Evolutionary conservation across 53 echinoderm and acorn worm species (phyloP), one percentile per base, ranked within the genome.

Genomic region (Pentamera pediparva): DNA sequence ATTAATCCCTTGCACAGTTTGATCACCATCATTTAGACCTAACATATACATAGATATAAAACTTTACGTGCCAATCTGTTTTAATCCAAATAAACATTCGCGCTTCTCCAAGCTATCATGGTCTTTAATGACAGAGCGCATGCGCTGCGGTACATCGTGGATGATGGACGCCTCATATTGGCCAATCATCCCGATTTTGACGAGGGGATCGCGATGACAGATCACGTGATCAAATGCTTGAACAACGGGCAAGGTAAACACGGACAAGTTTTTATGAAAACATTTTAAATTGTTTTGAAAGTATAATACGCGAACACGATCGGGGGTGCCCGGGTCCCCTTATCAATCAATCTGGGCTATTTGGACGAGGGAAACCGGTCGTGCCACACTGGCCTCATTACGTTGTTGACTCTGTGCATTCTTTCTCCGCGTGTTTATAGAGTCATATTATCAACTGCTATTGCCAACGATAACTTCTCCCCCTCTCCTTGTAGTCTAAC

Each of bases 361-460:
- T 36, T 26, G 40, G 39, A 25, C 12, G 41, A 67, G 26, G 45
- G 26, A 29, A 67, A 67, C 67, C 67, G 45, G 67, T 41, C 67
- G 67, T 30, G 67, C 34, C 34, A 43, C 45, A 67, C 45, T 67
- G 67, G 40, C 67, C 67, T 29, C 67, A 67, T 67, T 67, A 41
- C 67, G 17, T 10, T 67, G 67, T 67, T 67, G 67, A 67, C 45
- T 67, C 30, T 67, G 13, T 27, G 45, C 67, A 67, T 67, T 67
- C 67, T 67, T 67, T 22, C n/a, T 40, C 40, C 20, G 26, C 31
- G 67, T 67, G 67, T 67, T 67, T 67, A 45, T 67, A 39, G 67
- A 67, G 67, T 67, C 67, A 67, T 67, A 67, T 67, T 67, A 43
- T 67, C 7, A 67, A 67, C 67, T 67, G 41, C 40, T 67, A 67